Evolutionary conservation across 1,140 invertebrate genomes (phyloP), one percentile per base, ranked within the genome.

Genomic region (Probaryconus sp.): DNA sequence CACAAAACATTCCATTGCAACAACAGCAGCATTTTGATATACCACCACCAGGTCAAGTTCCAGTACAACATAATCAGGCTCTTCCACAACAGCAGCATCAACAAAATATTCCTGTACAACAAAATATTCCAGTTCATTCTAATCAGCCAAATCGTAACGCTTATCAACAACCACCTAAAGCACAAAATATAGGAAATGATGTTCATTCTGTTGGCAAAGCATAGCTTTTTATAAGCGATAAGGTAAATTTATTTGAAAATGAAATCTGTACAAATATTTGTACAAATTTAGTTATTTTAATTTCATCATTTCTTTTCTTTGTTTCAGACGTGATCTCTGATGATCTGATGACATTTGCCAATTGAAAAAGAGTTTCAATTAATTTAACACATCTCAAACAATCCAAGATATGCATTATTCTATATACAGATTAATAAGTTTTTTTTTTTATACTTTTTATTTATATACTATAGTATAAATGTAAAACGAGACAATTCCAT

Each of bases 21-120:
- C 63, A 80, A n/a, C n/a, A 35, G 20, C 50, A 11, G 74, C 60
- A 26, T 63, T 47, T 13, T 58, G 64, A 11, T 67, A 76, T 37
- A 6, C 18, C 7, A 5, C 47, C 50, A 3, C 48, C 78, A 14
- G 80, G 84, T 79, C 71, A 81, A 78, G 53, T 81, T 20, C 86
- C 86, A 65, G 75, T 80, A 6, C 84, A 83, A 5, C 78, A 86
- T 42, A 10, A 1, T 33, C 68, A 60, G 18, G 4, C 2, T 37
- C 14, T 40, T 33, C 37, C 28, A 14, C 64, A 72, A 40, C 60
- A 65, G 13, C 38, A 53, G n/a, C 50, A 26, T 3, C 63, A 69
- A 17, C 63, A 61, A 5, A 70, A 76, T 38, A 35, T 76, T n/a
- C 80, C 76, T 14, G 55, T 75, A 17, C 76, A 71, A 16, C 78